phyloP scores from a whole-genome alignment of 1,140 invertebrate genomes.

The Zophobas atratus region DNA sequence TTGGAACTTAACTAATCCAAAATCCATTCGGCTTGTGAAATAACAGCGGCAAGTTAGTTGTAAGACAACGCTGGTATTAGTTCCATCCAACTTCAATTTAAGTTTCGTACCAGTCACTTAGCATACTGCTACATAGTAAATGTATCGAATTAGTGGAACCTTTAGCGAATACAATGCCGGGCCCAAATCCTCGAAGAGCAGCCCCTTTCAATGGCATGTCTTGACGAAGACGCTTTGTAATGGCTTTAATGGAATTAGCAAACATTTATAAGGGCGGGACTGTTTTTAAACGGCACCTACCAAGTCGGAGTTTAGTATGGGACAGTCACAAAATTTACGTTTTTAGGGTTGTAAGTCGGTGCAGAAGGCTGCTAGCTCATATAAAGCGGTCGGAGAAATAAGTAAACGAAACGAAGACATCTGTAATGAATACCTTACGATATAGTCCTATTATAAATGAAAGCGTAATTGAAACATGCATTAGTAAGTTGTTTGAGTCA shows the following conservation, averaged over 20 bases:
- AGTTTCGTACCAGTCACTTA: slow-evolving; percentile 43
- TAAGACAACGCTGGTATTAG: slow-evolving; percentile 33
- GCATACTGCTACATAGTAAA: slow-evolving; percentile 32
- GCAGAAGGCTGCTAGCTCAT: too few relatives aligned
- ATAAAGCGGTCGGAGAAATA: too few relatives aligned
- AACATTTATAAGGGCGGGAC: slow-evolving; percentile 16
- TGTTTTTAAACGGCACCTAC: slow-evolving; percentile 7
- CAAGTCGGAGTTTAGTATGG: neutral
- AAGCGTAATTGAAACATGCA: too few relatives aligned
- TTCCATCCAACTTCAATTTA: slow-evolving; percentile 36
- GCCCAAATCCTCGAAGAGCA: slow-evolving; percentile 5
- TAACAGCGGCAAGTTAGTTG: slow-evolving; percentile 29
- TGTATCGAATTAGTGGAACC: slow-evolving; percentile 40
- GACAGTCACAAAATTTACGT: too few relatives aligned
- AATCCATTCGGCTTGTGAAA: slow-evolving; percentile 25
- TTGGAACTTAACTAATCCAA: slow-evolving; percentile 38
- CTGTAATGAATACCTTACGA: too few relatives aligned
- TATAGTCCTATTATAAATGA: too few relatives aligned
- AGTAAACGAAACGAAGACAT: too few relatives aligned
- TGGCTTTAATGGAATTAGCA: slow-evolving; percentile 23
- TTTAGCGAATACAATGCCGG: slow-evolving; percentile 18
- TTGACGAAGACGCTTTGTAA: neutral
- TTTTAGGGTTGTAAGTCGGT: too few relatives aligned
- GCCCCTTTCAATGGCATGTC: slow-evolving; percentile 6
- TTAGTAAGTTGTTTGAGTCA: too few relatives aligned